These are phyloP conservation scores for Thecophora atra DNA, from an alignment of 2,888 invertebrate genomes.

Conservation along the genomic window DNA sequence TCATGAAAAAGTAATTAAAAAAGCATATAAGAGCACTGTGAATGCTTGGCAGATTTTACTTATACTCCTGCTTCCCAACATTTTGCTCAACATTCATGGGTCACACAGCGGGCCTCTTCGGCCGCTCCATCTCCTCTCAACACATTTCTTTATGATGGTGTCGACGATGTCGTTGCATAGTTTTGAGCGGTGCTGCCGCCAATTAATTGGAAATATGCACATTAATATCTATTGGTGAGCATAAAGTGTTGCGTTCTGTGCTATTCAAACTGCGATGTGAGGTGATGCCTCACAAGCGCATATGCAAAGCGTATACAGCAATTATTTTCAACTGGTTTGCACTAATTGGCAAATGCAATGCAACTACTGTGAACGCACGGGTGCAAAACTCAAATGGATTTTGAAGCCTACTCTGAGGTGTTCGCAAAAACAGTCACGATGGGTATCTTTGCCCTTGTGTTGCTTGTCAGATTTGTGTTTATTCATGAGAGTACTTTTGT, in stretches of 20 bases:
- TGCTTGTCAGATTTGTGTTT: too few species aligned
- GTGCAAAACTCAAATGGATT: neutral
- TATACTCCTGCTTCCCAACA: too few species aligned
- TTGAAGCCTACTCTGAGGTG: neutral
- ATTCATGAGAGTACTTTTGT: too few species aligned
- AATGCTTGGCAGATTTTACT: too few species aligned
- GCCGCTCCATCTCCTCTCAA: neutral
- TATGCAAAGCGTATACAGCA: constrained; percentile 3
- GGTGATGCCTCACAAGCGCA: neutral
- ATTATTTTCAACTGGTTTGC: constrained; percentile 11
- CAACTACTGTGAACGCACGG: too few species aligned
- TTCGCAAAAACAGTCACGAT: too few species aligned
- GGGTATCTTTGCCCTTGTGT: too few species aligned
- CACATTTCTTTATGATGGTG: neutral
- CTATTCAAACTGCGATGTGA: neutral
- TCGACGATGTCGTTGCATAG: neutral
- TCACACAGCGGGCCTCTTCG: too few species aligned
- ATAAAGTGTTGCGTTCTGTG: neutral
- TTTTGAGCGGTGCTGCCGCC: neutral
- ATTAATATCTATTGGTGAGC: neutral
- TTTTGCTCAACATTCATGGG: too few species aligned
- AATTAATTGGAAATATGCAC: neutral
- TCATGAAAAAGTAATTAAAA: neutral
- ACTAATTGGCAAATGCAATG: constrained; percentile 11
- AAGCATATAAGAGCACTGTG: neutral